Conservation (phyloP, 2,113 vertebrate genomes). For the Zosterops hypoxanthus region DNA sequence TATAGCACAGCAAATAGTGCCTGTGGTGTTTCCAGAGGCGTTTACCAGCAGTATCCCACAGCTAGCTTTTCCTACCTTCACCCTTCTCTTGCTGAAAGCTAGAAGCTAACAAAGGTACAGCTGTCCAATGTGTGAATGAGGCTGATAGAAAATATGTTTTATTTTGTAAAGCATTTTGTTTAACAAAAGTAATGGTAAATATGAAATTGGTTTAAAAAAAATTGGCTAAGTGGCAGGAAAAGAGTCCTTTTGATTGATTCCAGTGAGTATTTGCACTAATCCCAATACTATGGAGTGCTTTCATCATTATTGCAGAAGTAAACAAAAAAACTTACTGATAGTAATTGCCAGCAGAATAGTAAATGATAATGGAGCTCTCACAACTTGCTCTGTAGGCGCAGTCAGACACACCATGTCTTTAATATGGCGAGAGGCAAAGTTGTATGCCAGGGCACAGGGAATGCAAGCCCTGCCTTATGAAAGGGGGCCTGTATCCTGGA, state of each 20-base stretch:
- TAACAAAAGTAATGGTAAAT: neutral
- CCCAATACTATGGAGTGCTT: neutral
- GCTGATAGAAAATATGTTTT: neutral
- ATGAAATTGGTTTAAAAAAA: neutral
- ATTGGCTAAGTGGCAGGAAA: neutral
- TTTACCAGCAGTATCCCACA: neutral
- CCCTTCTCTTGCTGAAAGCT: neutral
- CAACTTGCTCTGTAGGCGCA: neutral
- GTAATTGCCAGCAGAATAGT: conserved; percentile 3
- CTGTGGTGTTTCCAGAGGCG: neutral
- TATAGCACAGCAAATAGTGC: neutral
- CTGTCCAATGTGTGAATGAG: rapidly evolving
- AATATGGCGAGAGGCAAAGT: neutral
- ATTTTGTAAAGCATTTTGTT: neutral
- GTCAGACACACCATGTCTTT: neutral
- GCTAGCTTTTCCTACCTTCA: neutral
- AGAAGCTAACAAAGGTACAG: neutral
- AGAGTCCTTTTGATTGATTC: neutral
- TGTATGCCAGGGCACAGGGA: neutral
- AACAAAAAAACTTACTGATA: neutral
- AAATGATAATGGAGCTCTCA: neutral
- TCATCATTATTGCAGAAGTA: neutral
- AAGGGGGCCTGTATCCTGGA: conserved; percentile 41
- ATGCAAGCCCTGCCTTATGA: conserved; percentile 10
- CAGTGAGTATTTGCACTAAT: neutral